Conservation (phyloP, 2,113 vertebrate genomes). For the Zosterops borbonicus region DNA sequence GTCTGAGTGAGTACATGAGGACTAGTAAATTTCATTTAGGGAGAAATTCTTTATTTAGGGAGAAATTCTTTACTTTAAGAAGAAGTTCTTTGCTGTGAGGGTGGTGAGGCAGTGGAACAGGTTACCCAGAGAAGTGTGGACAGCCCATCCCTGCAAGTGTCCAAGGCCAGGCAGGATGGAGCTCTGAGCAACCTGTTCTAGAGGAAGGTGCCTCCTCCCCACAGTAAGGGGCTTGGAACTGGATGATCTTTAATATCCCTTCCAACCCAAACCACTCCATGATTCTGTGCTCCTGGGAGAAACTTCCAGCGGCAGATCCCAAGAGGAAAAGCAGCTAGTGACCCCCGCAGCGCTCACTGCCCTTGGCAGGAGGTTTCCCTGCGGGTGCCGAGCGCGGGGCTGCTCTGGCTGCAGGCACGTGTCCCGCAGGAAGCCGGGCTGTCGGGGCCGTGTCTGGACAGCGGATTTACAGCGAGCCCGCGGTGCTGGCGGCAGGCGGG, state of each 20-base stretch:
- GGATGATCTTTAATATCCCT: background rate
- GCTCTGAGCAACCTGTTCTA: background rate
- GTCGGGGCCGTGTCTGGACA: background rate
- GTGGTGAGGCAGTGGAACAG: background rate
- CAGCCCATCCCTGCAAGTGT: background rate
- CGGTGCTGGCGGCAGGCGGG: background rate
- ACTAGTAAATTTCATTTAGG: background rate
- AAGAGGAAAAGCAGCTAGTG: background rate
- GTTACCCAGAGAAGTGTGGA: background rate
- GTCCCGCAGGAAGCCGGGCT: background rate
- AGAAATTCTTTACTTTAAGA: background rate
- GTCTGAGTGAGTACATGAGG: fast-evolving
- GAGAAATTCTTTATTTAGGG: background rate
- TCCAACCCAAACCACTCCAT: background rate
- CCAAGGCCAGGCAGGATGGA: background rate
- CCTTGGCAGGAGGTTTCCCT: background rate
- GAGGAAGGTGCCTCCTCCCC: background rate
- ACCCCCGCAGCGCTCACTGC: fast-evolving
- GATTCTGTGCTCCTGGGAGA: background rate
- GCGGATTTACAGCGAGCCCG: background rate
- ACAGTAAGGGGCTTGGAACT: background rate
- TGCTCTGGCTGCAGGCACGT: background rate
- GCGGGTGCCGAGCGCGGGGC: fast-evolving
- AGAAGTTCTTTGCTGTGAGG: background rate
- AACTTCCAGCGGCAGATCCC: fast-evolving